Base-by-base conservation (phyloP, 2,888 invertebrate genomes). In the Antheraea yamamai region DNA sequence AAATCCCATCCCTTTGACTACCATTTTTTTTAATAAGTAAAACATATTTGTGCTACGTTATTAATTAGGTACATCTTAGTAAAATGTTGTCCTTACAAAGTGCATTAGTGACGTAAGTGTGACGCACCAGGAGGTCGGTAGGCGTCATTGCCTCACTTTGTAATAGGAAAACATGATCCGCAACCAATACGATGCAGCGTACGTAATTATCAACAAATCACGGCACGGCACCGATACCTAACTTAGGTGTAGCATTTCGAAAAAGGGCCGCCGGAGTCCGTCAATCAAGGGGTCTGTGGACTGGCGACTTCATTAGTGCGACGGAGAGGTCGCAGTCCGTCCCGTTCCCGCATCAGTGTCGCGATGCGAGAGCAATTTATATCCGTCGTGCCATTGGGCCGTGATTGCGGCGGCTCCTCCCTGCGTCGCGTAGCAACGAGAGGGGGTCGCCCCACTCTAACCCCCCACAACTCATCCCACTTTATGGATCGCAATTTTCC, bases 351-450 rank as follows among this genome's bases (percentile, higher is more conserved):
- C 92, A 81, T 85, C 87, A 90, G 88, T 91, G 93, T 93, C 93
- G 92, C 92, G 92, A 89, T 89, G 89, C 89, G 88, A 88, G 92
- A 94, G 92, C 95, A 95, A 95, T 95, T 95, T 95, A 95, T 95
- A 95, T 93, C 95, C 93, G 95, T 94, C 95, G 94, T 92, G 92
- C 95, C 89, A 95, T 95, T 95, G 95, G 94, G 94, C 95, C 93
- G 95, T 94, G 95, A 95, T 95, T 95, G 92, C 91, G 88, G 94
- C 90, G 94, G 89, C 95, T 95, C 95, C 96, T 95, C 96, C 96
- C 96, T 95, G 95, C 96, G 96, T 96, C 95, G 92, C 95, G 92
- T 95, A 94, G 95, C 95, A 94, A 96, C 96, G 94, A 91, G 88
- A 91, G 92, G 95, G 91, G 89, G 87, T 78, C 79, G 81, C 85